A percentile compares a stretch with the other conserved stretches of the same genome.
phyloP scores from a whole-genome alignment of 53 echinoderm and acorn worm species.

The Paracentrotus lividus region DNA sequence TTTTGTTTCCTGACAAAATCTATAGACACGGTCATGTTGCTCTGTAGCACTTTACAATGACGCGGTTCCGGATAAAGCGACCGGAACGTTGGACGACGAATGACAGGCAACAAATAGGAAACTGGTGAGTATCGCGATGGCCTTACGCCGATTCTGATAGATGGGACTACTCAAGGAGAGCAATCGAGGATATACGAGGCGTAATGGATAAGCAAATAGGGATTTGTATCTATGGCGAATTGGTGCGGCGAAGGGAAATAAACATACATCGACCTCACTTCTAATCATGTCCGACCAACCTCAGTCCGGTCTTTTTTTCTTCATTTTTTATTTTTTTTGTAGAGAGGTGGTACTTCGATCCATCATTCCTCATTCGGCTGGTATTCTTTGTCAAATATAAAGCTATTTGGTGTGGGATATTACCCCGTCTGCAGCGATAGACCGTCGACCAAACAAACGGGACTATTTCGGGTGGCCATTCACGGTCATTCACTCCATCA shows the following conservation, averaged over 20 bases:
- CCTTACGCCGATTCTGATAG: slow-evolving; percentile 40
- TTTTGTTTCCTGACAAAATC: neutral
- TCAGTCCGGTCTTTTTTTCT: neutral
- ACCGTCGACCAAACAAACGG: slow-evolving; percentile 4
- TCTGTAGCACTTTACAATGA: neutral
- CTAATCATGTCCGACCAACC: slow-evolving; percentile 1
- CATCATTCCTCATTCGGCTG: slow-evolving; percentile 31
- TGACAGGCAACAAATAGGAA: neutral
- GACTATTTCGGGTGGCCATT: neutral
- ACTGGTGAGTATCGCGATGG: neutral
- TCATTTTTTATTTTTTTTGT: neutral
- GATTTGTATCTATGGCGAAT: slow-evolving; percentile 20
- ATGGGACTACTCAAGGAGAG: slow-evolving; percentile 5
- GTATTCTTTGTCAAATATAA: slow-evolving; percentile 32
- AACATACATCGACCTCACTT: neutral
- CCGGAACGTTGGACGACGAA: neutral
- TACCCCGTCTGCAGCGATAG: neutral
- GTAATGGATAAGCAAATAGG: slow-evolving; percentile 55
- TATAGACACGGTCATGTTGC: neutral
- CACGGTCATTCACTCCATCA: slow-evolving; percentile 4
- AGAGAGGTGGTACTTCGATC: neutral
- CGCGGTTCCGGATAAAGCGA: slow-evolving; percentile 1
- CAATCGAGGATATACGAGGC: slow-evolving; percentile 15
- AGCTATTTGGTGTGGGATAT: slow-evolving; percentile 31
- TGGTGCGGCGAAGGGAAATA: slow-evolving; percentile 35